Conservation (phyloP, 2,888 invertebrate genomes). For the Campopleginae sp. region DNA sequence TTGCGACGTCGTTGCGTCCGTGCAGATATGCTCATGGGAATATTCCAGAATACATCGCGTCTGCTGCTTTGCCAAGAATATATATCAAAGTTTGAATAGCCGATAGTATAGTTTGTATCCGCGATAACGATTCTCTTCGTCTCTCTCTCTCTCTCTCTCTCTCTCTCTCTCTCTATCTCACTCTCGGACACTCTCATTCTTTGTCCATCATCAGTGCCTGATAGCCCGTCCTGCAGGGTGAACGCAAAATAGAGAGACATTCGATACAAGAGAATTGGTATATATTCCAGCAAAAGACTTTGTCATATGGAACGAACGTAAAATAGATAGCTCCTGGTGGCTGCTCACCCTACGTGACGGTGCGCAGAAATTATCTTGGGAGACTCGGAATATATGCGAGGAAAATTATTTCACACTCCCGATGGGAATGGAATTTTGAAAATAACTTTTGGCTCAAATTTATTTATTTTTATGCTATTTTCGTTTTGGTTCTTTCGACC, state of each 20-base stretch:
- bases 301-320: neutral
- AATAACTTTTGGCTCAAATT: too few species aligned
- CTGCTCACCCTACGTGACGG: neutral
- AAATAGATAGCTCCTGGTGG: neutral
- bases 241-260: neutral
- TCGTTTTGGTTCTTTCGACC: too few species aligned
- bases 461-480: too few species aligned
- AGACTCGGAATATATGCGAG: neutral
- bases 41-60: conserved; percentile 51
- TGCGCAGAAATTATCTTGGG: neutral
- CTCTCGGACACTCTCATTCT: conserved; percentile 49
- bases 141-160: conserved; percentile 5
- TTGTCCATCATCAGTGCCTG: conserved; percentile 25
- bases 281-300: neutral
- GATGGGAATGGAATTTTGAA: too few species aligned
- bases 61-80: neutral
- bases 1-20: conserved; percentile 63
- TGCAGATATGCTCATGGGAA: conserved; percentile 67
- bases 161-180: too few species aligned
- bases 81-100: conserved; percentile 25
- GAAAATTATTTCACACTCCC: neutral
- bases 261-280: neutral
- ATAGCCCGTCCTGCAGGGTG: neutral
- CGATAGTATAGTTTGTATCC: conserved; percentile 21
- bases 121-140: neutral